These are phyloP conservation scores for Aramus guarauna DNA, from an alignment of 2,113 vertebrate genomes.

Conservation along the genomic window DNA sequence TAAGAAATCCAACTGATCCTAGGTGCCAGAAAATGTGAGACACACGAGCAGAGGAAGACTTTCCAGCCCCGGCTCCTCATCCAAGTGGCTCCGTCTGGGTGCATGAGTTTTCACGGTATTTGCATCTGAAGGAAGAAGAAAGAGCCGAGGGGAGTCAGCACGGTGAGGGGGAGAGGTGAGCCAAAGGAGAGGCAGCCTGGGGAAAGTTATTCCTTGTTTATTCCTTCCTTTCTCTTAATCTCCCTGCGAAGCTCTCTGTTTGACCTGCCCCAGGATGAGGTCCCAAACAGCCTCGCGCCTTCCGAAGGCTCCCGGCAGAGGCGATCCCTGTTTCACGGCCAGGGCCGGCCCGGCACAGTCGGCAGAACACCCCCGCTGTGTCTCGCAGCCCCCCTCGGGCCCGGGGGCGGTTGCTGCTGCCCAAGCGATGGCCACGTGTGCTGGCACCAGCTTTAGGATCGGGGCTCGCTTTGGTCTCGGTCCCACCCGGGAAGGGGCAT, in stretches of 20 bases:
- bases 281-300: background rate
- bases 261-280: background rate
- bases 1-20: background rate
- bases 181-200: slow-evolving; percentile 46
- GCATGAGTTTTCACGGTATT: background rate
- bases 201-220: background rate
- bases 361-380: fast-evolving
- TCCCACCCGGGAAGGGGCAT: fast-evolving
- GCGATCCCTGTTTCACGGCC: background rate
- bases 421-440: background rate
- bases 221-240: slow-evolving; percentile 7
- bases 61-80: background rate
- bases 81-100: background rate
- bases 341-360: background rate
- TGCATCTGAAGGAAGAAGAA: slow-evolving; percentile 5
- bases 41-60: background rate
- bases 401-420: background rate
- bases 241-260: background rate
- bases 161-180: background rate
- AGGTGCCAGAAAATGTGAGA: background rate
- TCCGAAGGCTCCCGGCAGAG: background rate
- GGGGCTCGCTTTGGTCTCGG: background rate
- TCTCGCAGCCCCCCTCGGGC: background rate
- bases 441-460: background rate
- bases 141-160: background rate